Conservation (phyloP, 2,888 invertebrate genomes). For the Drosophila suboccidentalis region DNA sequence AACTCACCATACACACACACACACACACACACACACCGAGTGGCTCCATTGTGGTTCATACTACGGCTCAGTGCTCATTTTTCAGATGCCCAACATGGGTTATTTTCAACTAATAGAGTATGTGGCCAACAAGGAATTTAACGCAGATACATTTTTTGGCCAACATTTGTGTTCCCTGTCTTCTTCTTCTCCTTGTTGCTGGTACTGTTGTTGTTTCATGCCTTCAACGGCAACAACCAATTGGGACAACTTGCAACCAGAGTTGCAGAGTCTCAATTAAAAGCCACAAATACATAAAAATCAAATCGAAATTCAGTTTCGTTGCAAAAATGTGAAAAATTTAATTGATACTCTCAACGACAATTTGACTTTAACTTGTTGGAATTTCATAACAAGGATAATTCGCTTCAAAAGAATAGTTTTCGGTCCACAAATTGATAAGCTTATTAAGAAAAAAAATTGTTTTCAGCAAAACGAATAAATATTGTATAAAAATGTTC, state of each 20-base stretch:
- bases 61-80: slow-evolving; percentile 62
- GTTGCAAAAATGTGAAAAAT: not conserved
- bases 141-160: slow-evolving; percentile 65
- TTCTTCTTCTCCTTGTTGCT: slow-evolving; percentile 6
- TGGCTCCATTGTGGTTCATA: slow-evolving; percentile 1
- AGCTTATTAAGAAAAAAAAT: not conserved
- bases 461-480: not conserved
- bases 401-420: not conserved
- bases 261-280: slow-evolving; percentile 13
- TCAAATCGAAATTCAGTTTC: slow-evolving; percentile 17
- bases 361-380: slow-evolving; percentile 4
- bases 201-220: not conserved
- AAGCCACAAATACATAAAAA: slow-evolving; percentile 14
- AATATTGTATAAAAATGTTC: not conserved
- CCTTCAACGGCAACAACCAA: slow-evolving; percentile 1
- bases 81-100: slow-evolving; percentile 68
- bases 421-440: not conserved
- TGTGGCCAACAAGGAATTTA: slow-evolving; percentile 63
- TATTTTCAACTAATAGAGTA: slow-evolving; percentile 76
- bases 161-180: slow-evolving; percentile 28
- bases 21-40: not conserved
- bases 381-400: slow-evolving; percentile 9
- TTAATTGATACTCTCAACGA: slow-evolving; percentile 7
- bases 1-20: slow-evolving; percentile 35
- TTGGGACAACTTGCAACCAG: not conserved